Conservation (phyloP, 2,888 invertebrate species). For the Mimachlamys varia region DNA sequence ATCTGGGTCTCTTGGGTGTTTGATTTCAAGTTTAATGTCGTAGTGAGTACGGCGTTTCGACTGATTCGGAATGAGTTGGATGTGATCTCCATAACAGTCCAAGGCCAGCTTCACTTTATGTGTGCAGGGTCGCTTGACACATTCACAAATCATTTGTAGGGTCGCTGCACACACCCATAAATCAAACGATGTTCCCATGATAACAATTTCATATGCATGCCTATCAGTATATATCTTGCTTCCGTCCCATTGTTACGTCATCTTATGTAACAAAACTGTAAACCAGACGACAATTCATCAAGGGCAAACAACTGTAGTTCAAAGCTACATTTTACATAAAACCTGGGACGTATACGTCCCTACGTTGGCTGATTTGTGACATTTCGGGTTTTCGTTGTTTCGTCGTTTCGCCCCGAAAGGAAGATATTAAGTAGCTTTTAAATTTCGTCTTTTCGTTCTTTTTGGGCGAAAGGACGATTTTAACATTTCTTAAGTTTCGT, state of each 20-base stretch:
- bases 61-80: neutral
- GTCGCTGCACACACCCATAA: neutral
- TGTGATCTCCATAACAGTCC: neutral
- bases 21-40: neutral
- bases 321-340: too few species aligned
- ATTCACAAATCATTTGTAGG: neutral
- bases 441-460: too few species aligned
- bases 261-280: neutral
- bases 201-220: neutral
- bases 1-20: neutral
- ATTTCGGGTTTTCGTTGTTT: too few species aligned
- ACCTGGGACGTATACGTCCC: too few species aligned
- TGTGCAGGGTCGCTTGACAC: neutral
- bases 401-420: too few species aligned
- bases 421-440: too few species aligned
- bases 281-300: neutral
- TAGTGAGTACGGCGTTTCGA: neutral
- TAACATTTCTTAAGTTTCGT: too few species aligned
- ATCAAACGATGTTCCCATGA: conserved; percentile 2
- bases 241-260: neutral
- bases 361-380: too few species aligned
- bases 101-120: neutral
- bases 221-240: neutral
- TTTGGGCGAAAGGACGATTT: too few species aligned
- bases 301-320: neutral